Evolutionary conservation across 2,888 invertebrate species (phyloP).

Genomic region (Eledona agricola): DNA sequence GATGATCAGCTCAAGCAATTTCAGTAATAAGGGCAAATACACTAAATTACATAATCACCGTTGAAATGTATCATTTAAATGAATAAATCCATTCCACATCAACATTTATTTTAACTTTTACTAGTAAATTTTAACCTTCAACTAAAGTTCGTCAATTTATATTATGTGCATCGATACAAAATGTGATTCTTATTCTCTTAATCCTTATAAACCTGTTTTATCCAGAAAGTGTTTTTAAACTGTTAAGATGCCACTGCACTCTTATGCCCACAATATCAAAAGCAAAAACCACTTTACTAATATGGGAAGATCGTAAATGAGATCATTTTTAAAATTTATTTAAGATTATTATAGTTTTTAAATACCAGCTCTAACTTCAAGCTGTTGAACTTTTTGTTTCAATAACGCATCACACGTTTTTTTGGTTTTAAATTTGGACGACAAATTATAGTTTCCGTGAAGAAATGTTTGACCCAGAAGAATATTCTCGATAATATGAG

Average conservation of each 20-base stretch:
- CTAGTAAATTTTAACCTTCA: too few relatives aligned
- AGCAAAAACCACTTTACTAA: too few relatives aligned
- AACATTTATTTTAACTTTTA: too few relatives aligned
- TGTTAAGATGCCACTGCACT: too few relatives aligned
- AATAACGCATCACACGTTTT: conserved; percentile 12
- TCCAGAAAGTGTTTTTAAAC: too few relatives aligned
- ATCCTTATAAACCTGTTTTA: too few relatives aligned
- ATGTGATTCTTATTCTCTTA: too few relatives aligned
- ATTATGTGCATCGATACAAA: too few relatives aligned
- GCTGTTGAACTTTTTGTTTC: conserved; percentile 20
- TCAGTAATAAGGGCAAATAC: conserved; percentile 8
- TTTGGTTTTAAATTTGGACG: conserved; percentile 16
- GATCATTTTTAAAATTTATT: background rate
- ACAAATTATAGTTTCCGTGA: conserved; percentile 46
- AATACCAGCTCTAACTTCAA: conserved; percentile 1
- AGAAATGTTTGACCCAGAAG: conserved; percentile 53
- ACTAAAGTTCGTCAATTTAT: too few relatives aligned
- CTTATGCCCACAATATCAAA: too few relatives aligned
- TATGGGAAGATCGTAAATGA: background rate
- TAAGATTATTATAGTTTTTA: background rate
- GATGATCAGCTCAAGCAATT: conserved; percentile 46
- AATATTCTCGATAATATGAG: conserved; percentile 51
- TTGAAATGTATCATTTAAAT: background rate
- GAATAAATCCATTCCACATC: too few relatives aligned
- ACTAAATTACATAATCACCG: background rate